A percentile compares a stretch with the other conserved stretches of the same genome.
phyloP scores from a whole-genome alignment of 2,888 invertebrate genomes.

The Macrophya alboannulata region DNA sequence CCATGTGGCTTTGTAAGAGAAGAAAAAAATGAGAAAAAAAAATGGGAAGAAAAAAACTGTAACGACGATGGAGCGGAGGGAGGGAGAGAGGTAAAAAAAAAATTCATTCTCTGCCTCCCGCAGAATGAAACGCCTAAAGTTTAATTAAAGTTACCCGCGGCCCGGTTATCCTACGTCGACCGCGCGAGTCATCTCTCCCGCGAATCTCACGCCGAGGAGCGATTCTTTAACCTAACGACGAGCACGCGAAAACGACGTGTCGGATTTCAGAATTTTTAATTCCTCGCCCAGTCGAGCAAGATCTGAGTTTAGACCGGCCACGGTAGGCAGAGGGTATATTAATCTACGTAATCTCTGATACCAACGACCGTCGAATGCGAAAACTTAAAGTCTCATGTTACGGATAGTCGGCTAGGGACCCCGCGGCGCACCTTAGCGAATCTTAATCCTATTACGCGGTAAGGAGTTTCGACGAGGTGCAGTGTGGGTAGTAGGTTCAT shows the following conservation, averaged over 20 bases:
- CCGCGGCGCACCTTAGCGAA: neutral
- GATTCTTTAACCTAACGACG: conserved; percentile 52
- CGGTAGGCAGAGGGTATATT: neutral
- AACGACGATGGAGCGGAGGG: neutral
- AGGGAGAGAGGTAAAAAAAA: conserved; percentile 8
- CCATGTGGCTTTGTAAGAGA: neutral
- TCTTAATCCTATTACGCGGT: conserved; percentile 24
- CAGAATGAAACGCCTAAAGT: conserved; percentile 47
- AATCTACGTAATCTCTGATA: conserved; percentile 47
- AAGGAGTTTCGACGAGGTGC: conserved; percentile 10
- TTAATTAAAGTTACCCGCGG: conserved; percentile 48
- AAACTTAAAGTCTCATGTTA: conserved; percentile 34
- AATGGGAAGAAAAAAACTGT: neutral
- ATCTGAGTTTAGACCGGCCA: neutral
- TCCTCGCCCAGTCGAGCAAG: neutral
- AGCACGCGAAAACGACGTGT: conserved; percentile 45
- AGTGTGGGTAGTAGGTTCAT: neutral
- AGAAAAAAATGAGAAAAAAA: neutral
- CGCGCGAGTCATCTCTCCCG: neutral
- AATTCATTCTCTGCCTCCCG: conserved; percentile 42
- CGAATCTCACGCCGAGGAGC: conserved; percentile 42
- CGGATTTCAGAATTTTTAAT: conserved; percentile 42
- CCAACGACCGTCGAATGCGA: conserved; percentile 27
- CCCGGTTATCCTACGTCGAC: neutral
- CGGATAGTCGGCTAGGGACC: neutral